These are phyloP conservation scores for Anhinga rufa DNA, from an alignment of 2,113 vertebrate genomes.

Conservation along the genomic window DNA sequence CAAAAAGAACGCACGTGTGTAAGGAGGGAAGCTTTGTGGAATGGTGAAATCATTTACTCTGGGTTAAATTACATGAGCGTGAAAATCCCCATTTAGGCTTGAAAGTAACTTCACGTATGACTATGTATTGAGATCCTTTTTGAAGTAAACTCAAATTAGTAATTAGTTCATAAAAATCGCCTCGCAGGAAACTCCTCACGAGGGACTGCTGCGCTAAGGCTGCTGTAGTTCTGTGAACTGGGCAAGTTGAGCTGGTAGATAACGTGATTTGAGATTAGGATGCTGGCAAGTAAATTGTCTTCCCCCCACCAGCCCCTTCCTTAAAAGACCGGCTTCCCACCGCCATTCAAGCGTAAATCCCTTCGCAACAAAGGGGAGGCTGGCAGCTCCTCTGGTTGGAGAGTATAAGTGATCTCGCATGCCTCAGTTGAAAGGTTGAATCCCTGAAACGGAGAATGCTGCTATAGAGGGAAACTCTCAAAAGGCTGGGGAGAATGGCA, in stretches of 20 bases:
- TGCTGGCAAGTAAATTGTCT: neutral
- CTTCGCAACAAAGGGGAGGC: constrained; percentile 11
- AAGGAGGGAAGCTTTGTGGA: neutral
- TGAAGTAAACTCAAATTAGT: neutral
- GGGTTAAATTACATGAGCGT: neutral
- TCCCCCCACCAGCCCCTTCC: neutral
- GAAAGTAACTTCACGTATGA: neutral
- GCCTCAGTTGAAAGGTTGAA: constrained; percentile 38
- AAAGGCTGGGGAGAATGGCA: constrained; percentile 8
- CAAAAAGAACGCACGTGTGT: neutral
- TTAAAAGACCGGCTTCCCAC: neutral
- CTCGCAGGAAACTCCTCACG: neutral
- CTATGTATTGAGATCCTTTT: neutral
- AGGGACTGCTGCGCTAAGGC: neutral
- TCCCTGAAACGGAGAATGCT: constrained; percentile 8
- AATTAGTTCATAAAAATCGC: neutral
- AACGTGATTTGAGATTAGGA: neutral
- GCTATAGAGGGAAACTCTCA: neutral
- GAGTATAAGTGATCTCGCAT: constrained; percentile 13
- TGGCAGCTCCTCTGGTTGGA: constrained; percentile 13
- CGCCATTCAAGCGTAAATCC: constrained; percentile 37
- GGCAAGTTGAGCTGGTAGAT: neutral
- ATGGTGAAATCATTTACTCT: neutral
- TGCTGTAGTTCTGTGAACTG: neutral
- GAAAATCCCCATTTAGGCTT: neutral